Conservation (phyloP, 1,140 invertebrate genomes). For the Choristoneura fumiferana region DNA sequence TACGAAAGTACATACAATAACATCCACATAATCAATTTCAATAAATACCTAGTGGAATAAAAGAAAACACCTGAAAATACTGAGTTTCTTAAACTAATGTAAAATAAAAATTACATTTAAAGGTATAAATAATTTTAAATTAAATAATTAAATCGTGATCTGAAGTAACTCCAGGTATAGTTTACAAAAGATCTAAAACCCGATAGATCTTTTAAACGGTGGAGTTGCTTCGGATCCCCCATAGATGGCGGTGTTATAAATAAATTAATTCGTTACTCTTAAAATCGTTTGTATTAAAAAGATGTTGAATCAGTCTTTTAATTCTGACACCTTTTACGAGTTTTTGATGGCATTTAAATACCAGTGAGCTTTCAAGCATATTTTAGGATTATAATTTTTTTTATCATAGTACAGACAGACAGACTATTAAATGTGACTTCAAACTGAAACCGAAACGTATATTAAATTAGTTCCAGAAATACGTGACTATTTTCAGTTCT, state of each 20-base stretch:
- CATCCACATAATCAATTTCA: slow-evolving; percentile 4
- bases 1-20: slow-evolving; percentile 7
- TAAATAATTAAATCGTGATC: not conserved
- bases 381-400: too few species aligned
- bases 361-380: not conserved
- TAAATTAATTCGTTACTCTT: slow-evolving; percentile 10
- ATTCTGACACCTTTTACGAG: slow-evolving; percentile 4
- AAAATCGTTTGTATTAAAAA: slow-evolving; percentile 6
- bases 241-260: slow-evolving; percentile 10
- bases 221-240: not conserved
- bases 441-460: too few species aligned
- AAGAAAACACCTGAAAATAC: slow-evolving; percentile 5
- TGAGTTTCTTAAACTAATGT: not conserved
- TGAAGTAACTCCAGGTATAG: not conserved
- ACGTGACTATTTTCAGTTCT: too few species aligned
- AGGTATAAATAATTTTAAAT: not conserved
- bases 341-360: slow-evolving; percentile 2
- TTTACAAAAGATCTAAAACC: slow-evolving; percentile 8
- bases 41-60: slow-evolving; percentile 9
- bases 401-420: too few species aligned
- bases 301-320: slow-evolving; percentile 7
- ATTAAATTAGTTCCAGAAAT: too few species aligned
- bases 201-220: slow-evolving; percentile 11
- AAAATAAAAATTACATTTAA: not conserved
- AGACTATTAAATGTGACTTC: too few species aligned